Evolutionary conservation across 2,888 invertebrate species (phyloP).

Genomic region (Chloromyia formosa): DNA sequence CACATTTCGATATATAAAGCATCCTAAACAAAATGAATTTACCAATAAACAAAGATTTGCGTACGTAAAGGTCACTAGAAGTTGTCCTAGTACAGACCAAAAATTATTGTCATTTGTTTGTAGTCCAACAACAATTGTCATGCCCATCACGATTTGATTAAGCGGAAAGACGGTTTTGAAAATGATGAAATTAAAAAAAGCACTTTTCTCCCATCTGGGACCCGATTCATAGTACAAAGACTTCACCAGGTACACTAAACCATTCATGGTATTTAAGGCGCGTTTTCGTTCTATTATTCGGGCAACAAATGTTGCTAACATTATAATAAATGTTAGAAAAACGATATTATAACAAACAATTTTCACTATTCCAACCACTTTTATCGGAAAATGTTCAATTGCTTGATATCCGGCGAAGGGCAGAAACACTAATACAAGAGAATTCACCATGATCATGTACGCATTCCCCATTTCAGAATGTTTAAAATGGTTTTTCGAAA

Average conservation of each 20-base stretch:
- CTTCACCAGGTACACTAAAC: not conserved
- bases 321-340: not conserved
- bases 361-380: not conserved
- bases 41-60: not conserved
- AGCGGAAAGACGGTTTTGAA: slow-evolving; percentile 8
- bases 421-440: not conserved
- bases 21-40: not conserved
- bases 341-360: not conserved
- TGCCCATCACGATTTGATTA: slow-evolving; percentile 7
- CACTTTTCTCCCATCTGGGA: not conserved
- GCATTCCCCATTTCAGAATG: not conserved
- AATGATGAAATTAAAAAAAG: not conserved
- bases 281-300: not conserved
- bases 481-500: not conserved
- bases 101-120: not conserved
- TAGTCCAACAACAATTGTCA: not conserved
- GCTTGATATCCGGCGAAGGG: not conserved
- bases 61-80: not conserved
- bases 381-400: not conserved
- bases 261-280: not conserved
- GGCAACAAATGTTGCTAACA: not conserved
- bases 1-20: not conserved
- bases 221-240: not conserved
- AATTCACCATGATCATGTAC: not conserved
- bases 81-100: not conserved